Base-by-base conservation (phyloP, 2,113 vertebrate species). In the Rattus rattus region DNA sequence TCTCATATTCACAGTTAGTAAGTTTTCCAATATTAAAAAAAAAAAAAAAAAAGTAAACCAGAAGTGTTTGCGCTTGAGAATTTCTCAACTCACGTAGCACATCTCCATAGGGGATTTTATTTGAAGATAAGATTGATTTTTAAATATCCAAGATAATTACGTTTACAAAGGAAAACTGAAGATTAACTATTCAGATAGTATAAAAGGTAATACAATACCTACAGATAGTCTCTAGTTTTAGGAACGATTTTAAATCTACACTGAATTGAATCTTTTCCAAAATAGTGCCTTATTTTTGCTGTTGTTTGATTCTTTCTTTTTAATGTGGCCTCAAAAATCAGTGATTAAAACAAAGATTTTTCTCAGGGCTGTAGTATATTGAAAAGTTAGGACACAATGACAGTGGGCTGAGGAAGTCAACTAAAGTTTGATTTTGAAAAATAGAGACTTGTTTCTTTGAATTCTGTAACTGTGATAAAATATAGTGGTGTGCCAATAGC, bases 1-100 rank as follows among this genome's bases (percentile, higher is more conserved):
- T 95, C 95, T 97, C n/a, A 96, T 92, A 90, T 97, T 98, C 97
- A 98, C 98, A 98, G 98, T 97, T 97, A 96, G 70, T 88, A 96
- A 97, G 83, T 88, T 94, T 94, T 94, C 84, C 83, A 92, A 79
- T 47, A 59, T 90, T 56, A 88, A n/a, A 56, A 33, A n/a, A 94
- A 10, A 52, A 95, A 59, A 81, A 90, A 17, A 90, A 95, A 11
- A 69, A 90, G 67, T 52, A 92, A 95, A 97, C 69, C 90, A 96
- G 77, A 92, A 96, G 94, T 88, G 77, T 97, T 49, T 94, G 67
- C 90, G 96, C 49, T 67, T 87, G 59, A 92, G 65, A 94, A 95
- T 70, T 92, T 94, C 65, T 88, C 70, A 96, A 95, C 69, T 94
- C 92, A 95, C 75, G 87, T 56, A 80, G 47, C 96, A 79, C 1